phyloP scores from a whole-genome alignment of 2,797 vertebrate species.

The Microctenopoma lineatum region DNA sequence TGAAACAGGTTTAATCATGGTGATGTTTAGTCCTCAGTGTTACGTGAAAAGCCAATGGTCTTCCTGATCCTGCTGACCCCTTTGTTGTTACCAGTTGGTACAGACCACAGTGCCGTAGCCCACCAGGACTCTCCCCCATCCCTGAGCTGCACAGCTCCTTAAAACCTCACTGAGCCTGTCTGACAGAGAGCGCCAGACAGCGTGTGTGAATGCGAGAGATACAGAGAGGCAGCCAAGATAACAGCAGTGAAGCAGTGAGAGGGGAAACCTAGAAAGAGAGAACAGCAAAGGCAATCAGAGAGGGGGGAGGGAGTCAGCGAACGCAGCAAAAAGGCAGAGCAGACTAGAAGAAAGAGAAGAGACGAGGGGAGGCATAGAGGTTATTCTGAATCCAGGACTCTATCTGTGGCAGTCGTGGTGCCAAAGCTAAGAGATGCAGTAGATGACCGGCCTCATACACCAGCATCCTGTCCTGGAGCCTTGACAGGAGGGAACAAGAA shows the following conservation, averaged over 20 bases:
- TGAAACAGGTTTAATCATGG: slow-evolving; percentile 28
- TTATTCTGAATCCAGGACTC: slow-evolving; percentile 15
- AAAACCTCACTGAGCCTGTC: slow-evolving; percentile 61
- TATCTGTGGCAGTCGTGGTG: slow-evolving; percentile 24
- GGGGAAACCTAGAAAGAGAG: slow-evolving; percentile 68
- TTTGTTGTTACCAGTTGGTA: slow-evolving; percentile 74
- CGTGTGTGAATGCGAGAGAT: slow-evolving; percentile 39
- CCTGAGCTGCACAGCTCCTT: slow-evolving; percentile 66
- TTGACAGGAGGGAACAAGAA: slow-evolving; percentile 63
- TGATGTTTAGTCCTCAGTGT: slow-evolving; percentile 32
- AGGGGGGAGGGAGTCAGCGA: slow-evolving; percentile 40
- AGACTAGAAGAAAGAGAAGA: slow-evolving; percentile 26
- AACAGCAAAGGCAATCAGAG: slow-evolving; percentile 62
- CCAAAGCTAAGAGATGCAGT: slow-evolving; percentile 52
- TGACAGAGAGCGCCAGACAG: slow-evolving; percentile 48
- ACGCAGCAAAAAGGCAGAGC: slow-evolving; percentile 53
- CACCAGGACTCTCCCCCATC: slow-evolving; percentile 55
- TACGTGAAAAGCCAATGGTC: slow-evolving; percentile 55
- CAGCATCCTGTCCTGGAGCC: slow-evolving; percentile 69
- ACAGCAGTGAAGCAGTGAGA: slow-evolving; percentile 70
- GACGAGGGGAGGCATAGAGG: slow-evolving; percentile 25
- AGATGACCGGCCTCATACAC: slow-evolving; percentile 63
- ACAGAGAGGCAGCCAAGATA: slow-evolving; percentile 59
- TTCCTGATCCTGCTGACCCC: slow-evolving; percentile 65
- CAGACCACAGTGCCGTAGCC: slow-evolving; percentile 75